These are phyloP conservation scores for Anomalospiza imberbis DNA, from an alignment of 2,797 vertebrate genomes.

Conservation along the genomic window DNA sequence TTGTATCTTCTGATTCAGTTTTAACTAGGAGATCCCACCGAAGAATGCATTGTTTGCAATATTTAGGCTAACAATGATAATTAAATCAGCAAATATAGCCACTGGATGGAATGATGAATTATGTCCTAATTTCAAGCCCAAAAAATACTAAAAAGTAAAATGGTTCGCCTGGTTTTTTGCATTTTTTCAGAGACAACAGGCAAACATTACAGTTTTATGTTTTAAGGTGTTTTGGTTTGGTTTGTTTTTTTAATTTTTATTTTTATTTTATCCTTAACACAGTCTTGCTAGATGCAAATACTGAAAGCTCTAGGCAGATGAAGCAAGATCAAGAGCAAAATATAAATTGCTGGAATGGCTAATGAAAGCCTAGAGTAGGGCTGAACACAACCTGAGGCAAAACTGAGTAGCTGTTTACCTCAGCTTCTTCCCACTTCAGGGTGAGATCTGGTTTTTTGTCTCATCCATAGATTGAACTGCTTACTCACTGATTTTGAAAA, in stretches of 20 bases:
- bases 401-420: not conserved
- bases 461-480: not conserved
- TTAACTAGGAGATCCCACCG: not conserved
- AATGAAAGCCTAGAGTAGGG: not conserved
- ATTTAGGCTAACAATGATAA: not conserved
- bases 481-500: not conserved
- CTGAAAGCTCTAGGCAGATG: not conserved
- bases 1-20: not conserved
- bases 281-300: not conserved
- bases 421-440: not conserved
- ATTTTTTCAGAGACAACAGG: not conserved
- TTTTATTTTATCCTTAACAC: not conserved
- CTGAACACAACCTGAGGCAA: not conserved
- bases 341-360: not conserved
- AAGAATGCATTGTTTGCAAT: not conserved
- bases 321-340: not conserved
- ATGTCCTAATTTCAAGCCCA: not conserved
- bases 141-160: not conserved
- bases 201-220: not conserved
- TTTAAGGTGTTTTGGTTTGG: not conserved
- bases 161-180: rapidly evolving
- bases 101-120: not conserved
- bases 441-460: not conserved
- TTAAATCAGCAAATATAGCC: not conserved
- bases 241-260: no score